Percentiles rank a stretch among this genome's conserved stretches.
phyloP scores from a whole-genome alignment of 92 coral and sea anemone genomes.

The Scolanthus callimorphus region DNA sequence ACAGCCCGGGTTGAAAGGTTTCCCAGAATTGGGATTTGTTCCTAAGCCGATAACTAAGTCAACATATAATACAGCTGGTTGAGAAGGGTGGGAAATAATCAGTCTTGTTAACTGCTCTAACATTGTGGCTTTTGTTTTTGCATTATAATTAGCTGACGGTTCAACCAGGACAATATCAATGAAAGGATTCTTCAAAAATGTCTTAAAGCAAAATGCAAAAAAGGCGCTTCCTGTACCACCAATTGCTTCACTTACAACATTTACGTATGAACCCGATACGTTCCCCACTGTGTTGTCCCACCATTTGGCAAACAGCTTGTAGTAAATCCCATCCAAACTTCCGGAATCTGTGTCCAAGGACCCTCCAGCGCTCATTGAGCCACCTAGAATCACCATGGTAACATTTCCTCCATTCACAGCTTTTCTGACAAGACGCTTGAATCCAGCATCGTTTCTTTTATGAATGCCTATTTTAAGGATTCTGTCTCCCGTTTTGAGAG shows the following conservation, averaged over 20 bases:
- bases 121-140: constrained; percentile 41
- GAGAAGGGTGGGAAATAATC: constrained; percentile 42
- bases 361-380: constrained; percentile 89
- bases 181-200: constrained; percentile 37
- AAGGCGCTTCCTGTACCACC: constrained; percentile 78
- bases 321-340: constrained; percentile 17
- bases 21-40: constrained; percentile 24
- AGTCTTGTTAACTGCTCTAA: constrained; percentile 75
- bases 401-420: constrained; percentile 47
- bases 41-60: constrained; percentile 63
- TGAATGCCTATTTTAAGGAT: too few relatives aligned
- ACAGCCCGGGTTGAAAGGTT: constrained; percentile 39
- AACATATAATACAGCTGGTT: constrained; percentile 65
- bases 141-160: constrained; percentile 54
- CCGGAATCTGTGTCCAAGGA: constrained; percentile 45
- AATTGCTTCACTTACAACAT: constrained; percentile 27
- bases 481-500: too few relatives aligned
- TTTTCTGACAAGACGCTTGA: constrained; percentile 24
- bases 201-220: constrained; percentile 67
- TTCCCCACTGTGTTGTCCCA: constrained; percentile 57
- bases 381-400: constrained; percentile 59
- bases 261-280: constrained; percentile 26
- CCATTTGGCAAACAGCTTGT: constrained; percentile 55
- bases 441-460: not conserved
- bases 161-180: constrained; percentile 74